Evolutionary conservation across 2,113 vertebrate genomes (phyloP).

Genomic region (Oxygymnocypris stewartii): DNA sequence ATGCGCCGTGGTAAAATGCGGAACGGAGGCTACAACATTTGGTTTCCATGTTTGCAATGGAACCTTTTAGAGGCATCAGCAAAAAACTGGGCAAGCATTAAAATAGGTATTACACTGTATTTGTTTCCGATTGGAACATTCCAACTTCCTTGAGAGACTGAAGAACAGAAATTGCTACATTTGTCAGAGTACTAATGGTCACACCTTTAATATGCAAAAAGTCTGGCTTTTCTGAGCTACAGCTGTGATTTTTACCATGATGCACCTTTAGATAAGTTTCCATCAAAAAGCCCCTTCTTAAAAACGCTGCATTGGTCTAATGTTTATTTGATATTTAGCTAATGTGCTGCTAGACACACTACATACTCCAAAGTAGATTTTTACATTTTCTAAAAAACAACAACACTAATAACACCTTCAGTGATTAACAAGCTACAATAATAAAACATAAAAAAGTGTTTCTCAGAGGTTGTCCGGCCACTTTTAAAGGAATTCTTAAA

Average conservation of each 20-base stretch:
- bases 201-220: slow-evolving; percentile 16
- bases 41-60: slow-evolving; percentile 34
- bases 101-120: neutral
- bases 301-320: neutral
- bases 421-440: neutral
- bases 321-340: neutral
- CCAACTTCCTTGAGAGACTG: slow-evolving; percentile 1
- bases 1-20: slow-evolving; percentile 25
- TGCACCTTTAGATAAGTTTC: neutral
- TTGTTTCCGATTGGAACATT: neutral
- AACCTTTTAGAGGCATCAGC: slow-evolving; percentile 8
- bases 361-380: neutral
- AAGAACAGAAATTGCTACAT: slow-evolving; percentile 10
- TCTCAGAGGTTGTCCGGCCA: neutral
- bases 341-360: neutral
- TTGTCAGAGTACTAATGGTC: neutral
- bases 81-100: slow-evolving; percentile 23
- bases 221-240: neutral
- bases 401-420: no score
- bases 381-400: neutral
- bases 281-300: neutral
- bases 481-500: neutral
- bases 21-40: slow-evolving; percentile 42
- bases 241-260: slow-evolving; percentile 25
- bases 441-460: neutral